phyloP scores from a whole-genome alignment of 2,113 vertebrate genomes.

The Paradisaea rubra region DNA sequence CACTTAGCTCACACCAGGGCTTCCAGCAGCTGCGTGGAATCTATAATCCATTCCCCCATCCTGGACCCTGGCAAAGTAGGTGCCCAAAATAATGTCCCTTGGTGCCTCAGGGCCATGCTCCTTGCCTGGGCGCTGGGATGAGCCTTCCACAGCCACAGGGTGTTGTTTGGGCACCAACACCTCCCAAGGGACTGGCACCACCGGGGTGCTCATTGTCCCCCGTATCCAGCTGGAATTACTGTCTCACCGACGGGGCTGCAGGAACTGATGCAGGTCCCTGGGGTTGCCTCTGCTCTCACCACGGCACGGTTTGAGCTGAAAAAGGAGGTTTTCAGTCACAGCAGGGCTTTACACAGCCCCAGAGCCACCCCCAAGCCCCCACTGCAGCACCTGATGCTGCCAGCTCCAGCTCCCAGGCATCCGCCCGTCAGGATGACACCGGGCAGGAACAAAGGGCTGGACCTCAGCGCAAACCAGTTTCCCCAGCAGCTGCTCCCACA shows the following conservation, averaged over 20 bases:
- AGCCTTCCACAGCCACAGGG: neutral
- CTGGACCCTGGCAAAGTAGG: too few relatives aligned
- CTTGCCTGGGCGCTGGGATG: neutral
- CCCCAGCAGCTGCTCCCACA: neutral
- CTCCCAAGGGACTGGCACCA: neutral
- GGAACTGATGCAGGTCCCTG: neutral
- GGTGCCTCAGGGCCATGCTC: accelerated
- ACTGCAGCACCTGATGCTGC: accelerated
- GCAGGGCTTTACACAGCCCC: neutral
- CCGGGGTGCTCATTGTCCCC: accelerated
- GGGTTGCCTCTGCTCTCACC: neutral
- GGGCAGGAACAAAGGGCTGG: neutral
- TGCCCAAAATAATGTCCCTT: too few relatives aligned
- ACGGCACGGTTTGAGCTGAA: neutral
- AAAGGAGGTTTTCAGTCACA: neutral
- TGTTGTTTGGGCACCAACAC: accelerated
- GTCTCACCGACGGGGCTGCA: neutral
- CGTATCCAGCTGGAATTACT: neutral
- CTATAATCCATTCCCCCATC: neutral
- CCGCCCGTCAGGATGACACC: accelerated
- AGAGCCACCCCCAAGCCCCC: neutral
- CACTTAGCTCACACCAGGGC: neutral
- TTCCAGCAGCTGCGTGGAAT: neutral
- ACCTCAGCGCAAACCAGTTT: neutral
- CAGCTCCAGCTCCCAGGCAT: neutral